Evolutionary conservation across 2,797 vertebrate genomes (phyloP).

Genomic region (Neostethus bicornis): DNA sequence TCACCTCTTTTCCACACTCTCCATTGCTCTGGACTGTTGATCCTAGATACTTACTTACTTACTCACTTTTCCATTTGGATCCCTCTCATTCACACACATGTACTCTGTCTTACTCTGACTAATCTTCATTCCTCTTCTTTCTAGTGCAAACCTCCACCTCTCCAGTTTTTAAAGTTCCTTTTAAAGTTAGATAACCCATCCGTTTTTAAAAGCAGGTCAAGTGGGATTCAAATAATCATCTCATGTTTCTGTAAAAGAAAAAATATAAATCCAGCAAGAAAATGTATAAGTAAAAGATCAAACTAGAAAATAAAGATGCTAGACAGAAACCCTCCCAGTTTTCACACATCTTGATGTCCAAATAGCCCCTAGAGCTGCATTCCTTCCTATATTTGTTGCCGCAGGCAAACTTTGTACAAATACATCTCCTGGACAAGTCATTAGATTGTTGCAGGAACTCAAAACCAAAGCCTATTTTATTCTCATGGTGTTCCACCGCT

Average conservation of each 20-base stretch:
- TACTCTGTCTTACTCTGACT: too few relatives aligned
- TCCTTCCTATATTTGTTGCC: slow-evolving; percentile 39
- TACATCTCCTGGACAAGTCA: slow-evolving; percentile 45
- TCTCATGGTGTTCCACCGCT: too few relatives aligned
- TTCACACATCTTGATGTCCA: slow-evolving; percentile 23
- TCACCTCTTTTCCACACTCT: too few relatives aligned
- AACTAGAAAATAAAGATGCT: slow-evolving; percentile 8
- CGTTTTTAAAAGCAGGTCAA: slow-evolving; percentile 49
- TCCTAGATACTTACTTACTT: too few relatives aligned
- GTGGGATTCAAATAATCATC: neutral
- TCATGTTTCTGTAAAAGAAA: neutral
- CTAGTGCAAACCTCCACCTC: too few relatives aligned
- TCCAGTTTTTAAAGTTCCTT: too few relatives aligned
- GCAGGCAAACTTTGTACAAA: slow-evolving; percentile 27
- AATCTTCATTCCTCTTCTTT: too few relatives aligned
- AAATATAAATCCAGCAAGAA: slow-evolving; percentile 15
- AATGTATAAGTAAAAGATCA: slow-evolving; percentile 7
- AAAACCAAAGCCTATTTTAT: slow-evolving; percentile 5
- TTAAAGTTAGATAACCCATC: slow-evolving; percentile 28
- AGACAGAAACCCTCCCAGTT: neutral
- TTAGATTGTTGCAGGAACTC: slow-evolving; percentile 14
- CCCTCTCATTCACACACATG: too few relatives aligned
- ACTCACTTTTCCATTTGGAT: too few relatives aligned
- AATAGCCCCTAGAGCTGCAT: slow-evolving; percentile 48
- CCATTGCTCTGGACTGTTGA: too few relatives aligned